Base-by-base conservation (phyloP, 1,140 invertebrate genomes). In the Cydia strobilella region DNA sequence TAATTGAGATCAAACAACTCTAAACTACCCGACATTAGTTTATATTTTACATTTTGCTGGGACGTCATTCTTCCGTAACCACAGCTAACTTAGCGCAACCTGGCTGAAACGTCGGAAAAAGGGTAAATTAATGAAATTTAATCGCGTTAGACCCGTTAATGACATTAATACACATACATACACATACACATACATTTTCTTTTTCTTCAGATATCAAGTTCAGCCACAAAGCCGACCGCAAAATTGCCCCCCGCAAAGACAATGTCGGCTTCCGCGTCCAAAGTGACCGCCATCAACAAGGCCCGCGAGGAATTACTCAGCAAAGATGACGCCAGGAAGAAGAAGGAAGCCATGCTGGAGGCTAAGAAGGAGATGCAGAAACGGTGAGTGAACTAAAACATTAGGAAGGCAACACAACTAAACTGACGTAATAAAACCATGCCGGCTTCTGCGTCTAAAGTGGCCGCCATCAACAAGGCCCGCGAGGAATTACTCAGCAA, bases 271-370 rank as follows among this genome's bases (percentile, higher is more conserved):
- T 88, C 88, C 0, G 76, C 88, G 0, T 86, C 88, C 10, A 91
- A 90, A 73, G 54, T 87, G 4, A 87, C 83, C 65, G 81, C 76
- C 15, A 73, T 88, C 25, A 81, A 76, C 12, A 81, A 72, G n/a
- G 80, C 84, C 6, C 77, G 79, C n/a, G 86, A 90, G 13, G 82
- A 82, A 0, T 82, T 79, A 87, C 90, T 20, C 84, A 86, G 31
- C 18, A 84, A 82, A 48, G 90, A 91, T 27, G 90, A 92, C 69
- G 87, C 90, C 0, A 85, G 88, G 54, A 89, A 79, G 75, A 92
- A 92, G 79, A 91, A 91, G 74, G 90, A 92, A 35, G 89, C 89
- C 0, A 72, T 90, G 75, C 39, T 92, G 15, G 87, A 90, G 42
- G 90, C 89, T 59, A 92, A 90, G 72, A 77, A 83, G 48, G 90